phyloP scores from a whole-genome alignment of 2,888 invertebrate genomes.

The Diaphora mendica region DNA sequence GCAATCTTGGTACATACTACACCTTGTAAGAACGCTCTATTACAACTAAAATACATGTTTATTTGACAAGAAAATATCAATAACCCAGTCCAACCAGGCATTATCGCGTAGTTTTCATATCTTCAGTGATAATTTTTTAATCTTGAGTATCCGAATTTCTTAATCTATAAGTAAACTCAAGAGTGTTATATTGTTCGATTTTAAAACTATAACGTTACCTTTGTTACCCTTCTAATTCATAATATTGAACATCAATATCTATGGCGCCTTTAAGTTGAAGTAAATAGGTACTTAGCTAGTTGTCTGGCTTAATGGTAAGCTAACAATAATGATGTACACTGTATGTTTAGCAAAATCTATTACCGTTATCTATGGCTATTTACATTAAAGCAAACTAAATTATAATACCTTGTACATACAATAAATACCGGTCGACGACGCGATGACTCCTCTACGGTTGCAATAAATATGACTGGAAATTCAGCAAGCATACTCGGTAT shows the following conservation, averaged over 20 bases:
- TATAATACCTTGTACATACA: constrained; percentile 41
- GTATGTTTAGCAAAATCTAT: constrained; percentile 35
- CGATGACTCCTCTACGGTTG: constrained; percentile 64
- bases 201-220: constrained; percentile 8
- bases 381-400: constrained; percentile 34
- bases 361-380: constrained; percentile 37
- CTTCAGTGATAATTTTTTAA: constrained; percentile 45
- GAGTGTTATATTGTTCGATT: constrained; percentile 1
- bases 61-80: constrained; percentile 56
- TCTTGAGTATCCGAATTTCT: constrained; percentile 29
- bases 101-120: constrained; percentile 46
- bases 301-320: constrained; percentile 32
- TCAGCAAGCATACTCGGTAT: constrained; percentile 69
- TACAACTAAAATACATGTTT: constrained; percentile 68
- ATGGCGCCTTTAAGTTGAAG: constrained; percentile 25
- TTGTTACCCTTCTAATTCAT: constrained; percentile 11
- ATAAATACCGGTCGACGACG: constrained; percentile 46
- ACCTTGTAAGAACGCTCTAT: constrained; percentile 73
- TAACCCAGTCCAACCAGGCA: constrained; percentile 37
- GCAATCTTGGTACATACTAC: constrained; percentile 76
- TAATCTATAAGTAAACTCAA: constrained; percentile 9
- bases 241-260: constrained; percentile 40
- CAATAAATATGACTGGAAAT: constrained; percentile 74
- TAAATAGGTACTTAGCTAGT: constrained; percentile 22
- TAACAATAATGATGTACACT: constrained; percentile 43